phyloP scores from a whole-genome alignment of 1,140 invertebrate species.

The Anoplophora glabripennis region DNA sequence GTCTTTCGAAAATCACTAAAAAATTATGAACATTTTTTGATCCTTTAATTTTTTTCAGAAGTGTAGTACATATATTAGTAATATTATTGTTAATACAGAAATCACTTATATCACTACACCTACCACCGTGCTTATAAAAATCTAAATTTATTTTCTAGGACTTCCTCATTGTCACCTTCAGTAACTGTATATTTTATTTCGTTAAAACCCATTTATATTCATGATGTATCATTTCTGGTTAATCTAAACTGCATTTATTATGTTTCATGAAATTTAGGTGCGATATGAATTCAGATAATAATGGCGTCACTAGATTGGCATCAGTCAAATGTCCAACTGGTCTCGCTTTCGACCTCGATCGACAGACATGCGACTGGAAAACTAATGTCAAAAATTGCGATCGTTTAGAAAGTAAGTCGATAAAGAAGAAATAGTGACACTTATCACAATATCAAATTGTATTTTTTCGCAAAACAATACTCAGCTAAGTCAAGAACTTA shows the following conservation, averaged over 20 bases:
- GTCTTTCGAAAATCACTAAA: too few species aligned
- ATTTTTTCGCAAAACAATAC: too few species aligned
- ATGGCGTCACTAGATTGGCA: constrained; percentile 78
- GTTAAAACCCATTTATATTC: background rate
- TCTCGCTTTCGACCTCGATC: constrained; percentile 90
- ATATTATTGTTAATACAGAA: too few species aligned
- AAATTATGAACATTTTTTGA: too few species aligned
- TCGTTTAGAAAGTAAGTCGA: constrained; percentile 85
- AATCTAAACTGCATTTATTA: constrained; percentile 5
- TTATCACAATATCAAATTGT: constrained; percentile 13
- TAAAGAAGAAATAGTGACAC: constrained; percentile 44
- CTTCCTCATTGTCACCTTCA: too few species aligned
- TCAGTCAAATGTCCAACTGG: constrained; percentile 84
- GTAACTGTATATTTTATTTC: too few species aligned
- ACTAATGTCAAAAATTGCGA: constrained; percentile 93
- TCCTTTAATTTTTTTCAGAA: too few species aligned
- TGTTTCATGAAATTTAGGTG: constrained; percentile 62
- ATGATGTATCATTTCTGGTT: background rate
- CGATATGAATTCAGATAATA: constrained; percentile 82
- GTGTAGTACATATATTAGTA: too few species aligned
- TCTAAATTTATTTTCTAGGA: too few species aligned
- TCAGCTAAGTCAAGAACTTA: too few species aligned
- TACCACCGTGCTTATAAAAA: too few species aligned
- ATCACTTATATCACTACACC: too few species aligned
- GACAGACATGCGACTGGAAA: constrained; percentile 95